Conservation (phyloP, 2,113 vertebrate species). For the Garra rufa region DNA sequence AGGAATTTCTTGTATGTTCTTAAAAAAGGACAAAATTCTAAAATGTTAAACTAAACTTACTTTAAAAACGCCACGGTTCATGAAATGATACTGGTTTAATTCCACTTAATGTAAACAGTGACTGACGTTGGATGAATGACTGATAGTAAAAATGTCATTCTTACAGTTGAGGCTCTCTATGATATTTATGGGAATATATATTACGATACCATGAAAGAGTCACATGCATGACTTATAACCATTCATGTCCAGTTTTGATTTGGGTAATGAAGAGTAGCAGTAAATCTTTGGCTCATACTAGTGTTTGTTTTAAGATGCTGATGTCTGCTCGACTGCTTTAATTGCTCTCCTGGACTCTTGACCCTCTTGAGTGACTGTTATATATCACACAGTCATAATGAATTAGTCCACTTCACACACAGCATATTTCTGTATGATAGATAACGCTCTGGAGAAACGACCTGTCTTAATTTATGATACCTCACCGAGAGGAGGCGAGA, state of each 20-base stretch:
- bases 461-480: conserved; percentile 15
- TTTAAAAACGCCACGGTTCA: neutral
- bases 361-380: conserved; percentile 37
- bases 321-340: conserved; percentile 37
- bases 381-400: conserved; percentile 44
- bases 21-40: neutral
- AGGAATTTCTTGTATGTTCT: neutral
- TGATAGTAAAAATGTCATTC: neutral
- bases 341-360: conserved; percentile 37
- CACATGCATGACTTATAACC: conserved; percentile 35
- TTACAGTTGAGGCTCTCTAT: neutral
- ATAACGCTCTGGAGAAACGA: conserved; percentile 40
- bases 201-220: conserved; percentile 25
- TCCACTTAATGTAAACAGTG: neutral
- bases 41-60: neutral
- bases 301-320: conserved; percentile 49
- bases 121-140: neutral
- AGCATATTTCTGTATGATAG: conserved; percentile 41
- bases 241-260: conserved; percentile 31
- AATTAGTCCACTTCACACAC: conserved; percentile 42
- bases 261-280: conserved; percentile 12
- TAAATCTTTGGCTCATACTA: conserved; percentile 39
- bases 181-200: conserved; percentile 39
- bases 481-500: neutral
- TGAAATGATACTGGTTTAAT: neutral